Conservation (phyloP, 2,797 vertebrate genomes). For the Gobio occitaniae region DNA sequence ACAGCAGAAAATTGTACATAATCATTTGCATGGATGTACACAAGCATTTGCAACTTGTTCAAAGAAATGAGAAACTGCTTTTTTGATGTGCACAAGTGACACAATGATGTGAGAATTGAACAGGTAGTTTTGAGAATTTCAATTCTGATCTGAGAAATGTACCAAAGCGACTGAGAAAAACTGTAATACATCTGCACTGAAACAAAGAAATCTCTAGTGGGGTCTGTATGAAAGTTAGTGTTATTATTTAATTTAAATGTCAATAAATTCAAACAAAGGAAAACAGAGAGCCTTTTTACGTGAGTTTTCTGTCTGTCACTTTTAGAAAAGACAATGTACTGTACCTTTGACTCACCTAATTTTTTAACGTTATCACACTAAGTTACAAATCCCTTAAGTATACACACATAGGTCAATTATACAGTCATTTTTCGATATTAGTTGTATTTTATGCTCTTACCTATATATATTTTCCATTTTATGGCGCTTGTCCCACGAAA, state of each 20-base stretch:
- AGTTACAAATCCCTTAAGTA: not conserved
- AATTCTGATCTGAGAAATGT: too few species aligned
- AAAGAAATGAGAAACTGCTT: too few species aligned
- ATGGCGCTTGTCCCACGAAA: slow-evolving; percentile 51
- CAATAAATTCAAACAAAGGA: not conserved
- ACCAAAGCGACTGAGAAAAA: too few species aligned
- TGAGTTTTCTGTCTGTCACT: not conserved
- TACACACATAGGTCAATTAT: not conserved
- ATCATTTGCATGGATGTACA: too few species aligned
- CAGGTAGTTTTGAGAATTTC: too few species aligned
- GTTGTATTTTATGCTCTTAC: slow-evolving; percentile 62
- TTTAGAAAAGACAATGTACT: not conserved
- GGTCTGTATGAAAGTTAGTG: too few species aligned
- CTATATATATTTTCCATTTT: slow-evolving; percentile 65
- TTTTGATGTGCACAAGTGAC: too few species aligned
- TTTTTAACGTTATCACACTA: not conserved
- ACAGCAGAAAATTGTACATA: too few species aligned
- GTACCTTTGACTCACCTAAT: not conserved
- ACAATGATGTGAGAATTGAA: too few species aligned
- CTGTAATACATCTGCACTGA: not conserved
- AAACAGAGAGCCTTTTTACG: not conserved
- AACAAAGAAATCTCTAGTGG: not conserved
- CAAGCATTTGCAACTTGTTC: too few species aligned
- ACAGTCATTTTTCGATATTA: not conserved
- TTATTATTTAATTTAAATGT: not conserved